Percentiles rank a stretch among this genome's conserved stretches.
Conservation (phyloP, 2,797 vertebrate genomes). For the Rhyacichthys aspro region DNA sequence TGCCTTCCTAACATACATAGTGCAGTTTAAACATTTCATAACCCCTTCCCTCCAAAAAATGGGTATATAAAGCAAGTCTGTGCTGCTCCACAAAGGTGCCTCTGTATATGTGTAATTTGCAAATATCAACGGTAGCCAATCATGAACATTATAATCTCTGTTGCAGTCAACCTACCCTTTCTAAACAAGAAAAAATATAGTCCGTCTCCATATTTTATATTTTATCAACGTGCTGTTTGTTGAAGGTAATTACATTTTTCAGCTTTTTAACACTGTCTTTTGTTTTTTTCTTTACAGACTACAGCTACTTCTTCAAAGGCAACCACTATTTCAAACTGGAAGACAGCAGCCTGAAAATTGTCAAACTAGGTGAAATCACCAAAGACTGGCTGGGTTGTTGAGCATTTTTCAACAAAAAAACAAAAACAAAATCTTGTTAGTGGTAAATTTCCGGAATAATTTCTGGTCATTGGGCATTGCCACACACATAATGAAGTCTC, state of each 20-base stretch:
- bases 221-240: too few species aligned
- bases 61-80: conserved; percentile 69
- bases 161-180: background rate
- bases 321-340: conserved; percentile 95
- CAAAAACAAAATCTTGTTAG: too few species aligned
- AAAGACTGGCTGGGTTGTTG: conserved; percentile 96
- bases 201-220: too few species aligned
- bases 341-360: conserved; percentile 94
- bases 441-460: conserved; percentile 45
- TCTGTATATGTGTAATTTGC: conserved; percentile 65
- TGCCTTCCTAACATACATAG: conserved; percentile 46
- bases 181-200: too few species aligned
- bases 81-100: conserved; percentile 66
- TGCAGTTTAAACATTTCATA: conserved; percentile 46
- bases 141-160: conserved; percentile 12
- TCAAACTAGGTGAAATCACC: conserved; percentile 95
- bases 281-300: conserved; percentile 77
- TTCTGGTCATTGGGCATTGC: conserved; percentile 61
- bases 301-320: conserved; percentile 98
- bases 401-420: conserved; percentile 64
- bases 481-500: conserved; percentile 68
- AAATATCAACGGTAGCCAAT: conserved; percentile 34
- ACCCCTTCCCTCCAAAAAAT: conserved; percentile 41
- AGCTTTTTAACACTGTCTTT: too few species aligned
- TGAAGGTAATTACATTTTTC: too few species aligned